Evolutionary conservation across 2,113 vertebrate genomes (phyloP), one percentile per base, ranked within the genome.

Genomic region (Xiphias gladius): DNA sequence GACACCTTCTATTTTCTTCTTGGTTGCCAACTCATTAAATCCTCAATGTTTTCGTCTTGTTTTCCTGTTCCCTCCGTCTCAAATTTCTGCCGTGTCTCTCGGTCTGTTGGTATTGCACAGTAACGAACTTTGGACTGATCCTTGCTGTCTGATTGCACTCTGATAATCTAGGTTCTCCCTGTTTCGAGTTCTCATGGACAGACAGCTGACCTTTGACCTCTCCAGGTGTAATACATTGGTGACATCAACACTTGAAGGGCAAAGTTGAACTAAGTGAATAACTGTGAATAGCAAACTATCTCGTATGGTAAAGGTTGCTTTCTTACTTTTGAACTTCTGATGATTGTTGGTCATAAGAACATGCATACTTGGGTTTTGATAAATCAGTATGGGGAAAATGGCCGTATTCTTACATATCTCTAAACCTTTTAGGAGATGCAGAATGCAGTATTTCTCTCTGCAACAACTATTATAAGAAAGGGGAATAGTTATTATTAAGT

Each of bases 41-140:
- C 80, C 67, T 73, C 48, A 37, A 70, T 35, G 39, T 48, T 58
- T 30, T 61, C 1, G 7, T 22, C 67, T 65, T 30, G 67, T 74
- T 67, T 54, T 57, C 35, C 39, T 12, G 73, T 59, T 59, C 8
- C 32, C 59, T 52, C 68, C 0, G 43, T 66, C 64, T 62, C 46
- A 3, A 62, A 52, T 50, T 58, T 83, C 68, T 63, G 72, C 61
- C 7, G 69, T 71, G 83, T 82, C 73, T 86, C 61, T 76, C 79
- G 39, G 52, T 54, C 19, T 39, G 50, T 22, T 48, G 32, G 26
- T 30, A 19, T 90, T 81, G 50, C 82, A 76, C 52, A 43, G 66
- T 30, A 32, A 16, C 91, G 94, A 86, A 95, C 95, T 94, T 95
- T 93, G 90, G 88, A 94, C 91, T 32, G 69, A 89, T 92, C 79